Percentiles rank a stretch among this genome's conserved stretches.
Conservation (phyloP, 2,797 vertebrate species). For the Hypotaenidia okinawae region DNA sequence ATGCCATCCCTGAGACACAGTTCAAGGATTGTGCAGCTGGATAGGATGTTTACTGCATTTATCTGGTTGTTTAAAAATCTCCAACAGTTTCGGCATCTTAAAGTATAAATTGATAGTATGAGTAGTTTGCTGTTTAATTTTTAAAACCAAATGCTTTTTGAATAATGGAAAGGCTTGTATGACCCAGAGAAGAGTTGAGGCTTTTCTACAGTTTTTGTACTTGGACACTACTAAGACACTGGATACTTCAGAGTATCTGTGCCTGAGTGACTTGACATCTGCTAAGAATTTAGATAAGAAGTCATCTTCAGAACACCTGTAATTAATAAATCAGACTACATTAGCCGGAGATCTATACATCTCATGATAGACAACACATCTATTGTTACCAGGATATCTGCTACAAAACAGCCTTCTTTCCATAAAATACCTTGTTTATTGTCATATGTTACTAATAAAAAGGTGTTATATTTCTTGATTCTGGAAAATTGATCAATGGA, state of each 20-base stretch:
- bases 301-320: neutral
- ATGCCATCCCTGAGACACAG: neutral
- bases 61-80: neutral
- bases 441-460: neutral
- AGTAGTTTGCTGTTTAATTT: neutral
- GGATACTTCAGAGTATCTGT: neutral
- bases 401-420: neutral
- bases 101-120: neutral
- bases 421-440: neutral
- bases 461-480: neutral
- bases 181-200: neutral
- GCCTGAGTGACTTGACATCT: neutral
- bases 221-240: neutral
- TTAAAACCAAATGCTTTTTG: neutral
- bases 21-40: neutral
- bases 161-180: neutral
- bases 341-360: neutral
- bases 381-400: neutral
- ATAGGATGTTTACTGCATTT: neutral
- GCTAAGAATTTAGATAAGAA: neutral
- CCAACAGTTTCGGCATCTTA: neutral
- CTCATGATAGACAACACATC: neutral
- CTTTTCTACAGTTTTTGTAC: neutral
- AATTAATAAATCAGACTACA: neutral
- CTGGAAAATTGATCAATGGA: neutral